Percentiles rank a stretch among this genome's conserved stretches.
phyloP scores from a whole-genome alignment of 1,140 invertebrate genomes.

The Lepidurus apus region DNA sequence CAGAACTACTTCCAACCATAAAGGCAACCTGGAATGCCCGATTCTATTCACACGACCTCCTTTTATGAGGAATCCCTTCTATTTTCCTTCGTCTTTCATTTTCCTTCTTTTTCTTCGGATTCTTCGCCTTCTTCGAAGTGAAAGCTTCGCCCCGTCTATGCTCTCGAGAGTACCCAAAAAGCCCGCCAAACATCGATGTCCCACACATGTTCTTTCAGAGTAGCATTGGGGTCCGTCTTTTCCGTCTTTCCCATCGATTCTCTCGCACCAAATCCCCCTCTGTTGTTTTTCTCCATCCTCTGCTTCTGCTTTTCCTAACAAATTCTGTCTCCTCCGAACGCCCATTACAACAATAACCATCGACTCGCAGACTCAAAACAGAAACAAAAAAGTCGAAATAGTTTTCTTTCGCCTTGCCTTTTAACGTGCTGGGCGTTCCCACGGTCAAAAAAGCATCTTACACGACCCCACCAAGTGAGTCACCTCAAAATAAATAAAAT shows the following conservation, averaged over 20 bases:
- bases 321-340: not conserved
- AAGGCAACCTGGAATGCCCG: not conserved
- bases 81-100: not conserved
- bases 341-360: not conserved
- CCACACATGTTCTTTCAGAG: not conserved
- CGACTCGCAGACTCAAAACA: not conserved
- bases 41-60: conserved; percentile 1
- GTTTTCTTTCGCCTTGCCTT: not conserved
- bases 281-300: not conserved
- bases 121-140: not conserved
- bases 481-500: not conserved
- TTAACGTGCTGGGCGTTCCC: not conserved
- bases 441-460: not conserved
- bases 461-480: not conserved
- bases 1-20: not conserved
- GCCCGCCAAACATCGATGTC: not conserved
- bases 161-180: not conserved
- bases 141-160: not conserved
- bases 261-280: not conserved
- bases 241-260: not conserved
- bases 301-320: not conserved
- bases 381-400: not conserved
- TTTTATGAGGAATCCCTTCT: not conserved
- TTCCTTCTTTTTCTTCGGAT: not conserved
- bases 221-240: not conserved